phyloP scores from a whole-genome alignment of 1,140 invertebrate species.

The Diuraphis noxia region DNA sequence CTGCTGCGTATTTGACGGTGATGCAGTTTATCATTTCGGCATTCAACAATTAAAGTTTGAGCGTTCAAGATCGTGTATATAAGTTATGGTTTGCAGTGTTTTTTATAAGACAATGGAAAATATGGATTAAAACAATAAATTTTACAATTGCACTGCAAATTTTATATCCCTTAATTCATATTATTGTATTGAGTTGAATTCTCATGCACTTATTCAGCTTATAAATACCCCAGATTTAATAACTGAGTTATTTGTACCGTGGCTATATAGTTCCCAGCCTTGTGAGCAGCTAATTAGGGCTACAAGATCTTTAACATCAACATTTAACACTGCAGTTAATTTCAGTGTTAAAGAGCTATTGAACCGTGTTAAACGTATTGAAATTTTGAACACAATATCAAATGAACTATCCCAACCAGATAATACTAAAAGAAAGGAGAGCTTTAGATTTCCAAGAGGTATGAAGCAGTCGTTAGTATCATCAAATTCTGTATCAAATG shows the following conservation, averaged over 20 bases:
- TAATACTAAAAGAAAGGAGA: not conserved
- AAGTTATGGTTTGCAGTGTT: too few species aligned
- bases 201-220: not conserved
- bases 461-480: not conserved
- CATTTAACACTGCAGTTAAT: not conserved
- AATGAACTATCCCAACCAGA: not conserved
- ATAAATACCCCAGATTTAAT: not conserved
- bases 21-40: too few species aligned
- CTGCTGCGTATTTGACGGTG: too few species aligned
- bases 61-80: too few species aligned
- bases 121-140: not conserved
- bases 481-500: not conserved
- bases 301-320: not conserved
- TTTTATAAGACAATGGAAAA: not conserved
- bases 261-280: not conserved
- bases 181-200: not conserved
- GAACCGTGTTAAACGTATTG: constrained; percentile 18
- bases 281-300: not conserved
- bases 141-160: not conserved
- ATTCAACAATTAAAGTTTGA: too few species aligned
- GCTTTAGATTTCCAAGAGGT: not conserved
- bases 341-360: not conserved
- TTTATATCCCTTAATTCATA: not conserved
- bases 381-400: not conserved
- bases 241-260: not conserved